phyloP scores from a whole-genome alignment of 2,888 invertebrate species.

The Nomada ferruginata region DNA sequence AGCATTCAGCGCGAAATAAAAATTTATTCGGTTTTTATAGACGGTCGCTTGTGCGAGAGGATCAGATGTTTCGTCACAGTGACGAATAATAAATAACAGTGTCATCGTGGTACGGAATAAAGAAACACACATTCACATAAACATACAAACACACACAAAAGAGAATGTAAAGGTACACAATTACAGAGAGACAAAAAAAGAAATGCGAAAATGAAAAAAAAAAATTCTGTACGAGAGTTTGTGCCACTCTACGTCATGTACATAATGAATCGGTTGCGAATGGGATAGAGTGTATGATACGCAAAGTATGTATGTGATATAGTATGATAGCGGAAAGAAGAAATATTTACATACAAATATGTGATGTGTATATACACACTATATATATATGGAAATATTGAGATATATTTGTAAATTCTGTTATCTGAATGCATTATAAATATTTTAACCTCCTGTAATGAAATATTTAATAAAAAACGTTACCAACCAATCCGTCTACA shows the following conservation, averaged over 20 bases:
- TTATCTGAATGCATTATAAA: constrained; percentile 82
- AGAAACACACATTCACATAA: not conserved
- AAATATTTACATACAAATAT: constrained; percentile 67
- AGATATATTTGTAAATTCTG: constrained; percentile 84
- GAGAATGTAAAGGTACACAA: constrained; percentile 17
- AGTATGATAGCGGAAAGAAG: constrained; percentile 33
- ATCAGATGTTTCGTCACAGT: constrained; percentile 26
- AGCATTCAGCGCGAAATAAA: constrained; percentile 35
- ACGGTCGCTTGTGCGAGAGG: constrained; percentile 54
- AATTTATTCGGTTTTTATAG: constrained; percentile 49
- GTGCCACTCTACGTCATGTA: constrained; percentile 80
- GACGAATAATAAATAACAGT: constrained; percentile 16
- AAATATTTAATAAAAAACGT: constrained; percentile 83
- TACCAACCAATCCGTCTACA: constrained; percentile 77
- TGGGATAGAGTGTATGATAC: constrained; percentile 27
- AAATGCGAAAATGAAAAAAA: constrained; percentile 64
- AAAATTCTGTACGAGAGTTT: constrained; percentile 73
- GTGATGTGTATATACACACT: constrained; percentile 69
- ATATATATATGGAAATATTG: constrained; percentile 73
- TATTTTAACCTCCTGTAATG: constrained; percentile 84
- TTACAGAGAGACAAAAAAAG: constrained; percentile 29
- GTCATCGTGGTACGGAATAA: constrained; percentile 37
- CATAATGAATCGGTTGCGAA: constrained; percentile 44
- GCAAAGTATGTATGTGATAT: constrained; percentile 27
- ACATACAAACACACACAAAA: not conserved